Conservation (phyloP, 2,888 invertebrate genomes). For the Ormyrus labotus region DNA sequence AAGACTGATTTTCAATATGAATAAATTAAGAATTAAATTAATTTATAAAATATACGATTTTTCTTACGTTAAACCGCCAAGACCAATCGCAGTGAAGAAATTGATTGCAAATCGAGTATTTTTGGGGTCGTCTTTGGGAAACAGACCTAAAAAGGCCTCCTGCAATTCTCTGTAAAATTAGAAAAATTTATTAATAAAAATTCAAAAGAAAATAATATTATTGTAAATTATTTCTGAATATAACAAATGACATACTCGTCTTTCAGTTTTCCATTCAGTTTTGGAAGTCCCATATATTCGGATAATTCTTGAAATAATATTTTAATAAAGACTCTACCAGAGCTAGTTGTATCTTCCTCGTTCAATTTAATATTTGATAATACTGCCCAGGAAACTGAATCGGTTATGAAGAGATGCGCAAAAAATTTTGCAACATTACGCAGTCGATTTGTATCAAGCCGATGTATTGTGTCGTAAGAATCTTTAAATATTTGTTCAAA, state of each 20-base stretch:
- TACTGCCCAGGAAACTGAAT: slow-evolving; percentile 98
- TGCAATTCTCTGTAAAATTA: slow-evolving; percentile 85
- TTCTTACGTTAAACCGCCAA: slow-evolving; percentile 92
- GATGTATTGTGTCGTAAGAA: slow-evolving; percentile 95
- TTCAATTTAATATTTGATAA: slow-evolving; percentile 92
- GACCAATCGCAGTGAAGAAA: slow-evolving; percentile 77
- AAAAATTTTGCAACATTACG: slow-evolving; percentile 98
- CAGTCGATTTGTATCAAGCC: slow-evolving; percentile 95
- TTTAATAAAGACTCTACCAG: slow-evolving; percentile 98
- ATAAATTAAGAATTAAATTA: background rate
- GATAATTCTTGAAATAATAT: slow-evolving; percentile 97
- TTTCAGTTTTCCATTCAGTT: slow-evolving; percentile 92
- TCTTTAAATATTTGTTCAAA: slow-evolving; percentile 97
- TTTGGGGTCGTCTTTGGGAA: slow-evolving; percentile 96
- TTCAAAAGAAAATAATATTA: background rate
- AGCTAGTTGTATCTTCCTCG: slow-evolving; percentile 98
- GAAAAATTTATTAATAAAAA: slow-evolving; percentile 13
- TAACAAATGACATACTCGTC: slow-evolving; percentile 84
- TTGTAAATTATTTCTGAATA: background rate
- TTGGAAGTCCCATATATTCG: slow-evolving; percentile 96
- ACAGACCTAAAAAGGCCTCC: slow-evolving; percentile 91
- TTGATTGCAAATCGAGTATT: slow-evolving; percentile 96
- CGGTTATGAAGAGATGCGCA: slow-evolving; percentile 95
- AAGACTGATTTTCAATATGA: slow-evolving; percentile 5
- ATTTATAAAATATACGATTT: slow-evolving; percentile 46